Conservation (phyloP, 2,113 vertebrate species). For the Phrynocephalus versicolor region DNA sequence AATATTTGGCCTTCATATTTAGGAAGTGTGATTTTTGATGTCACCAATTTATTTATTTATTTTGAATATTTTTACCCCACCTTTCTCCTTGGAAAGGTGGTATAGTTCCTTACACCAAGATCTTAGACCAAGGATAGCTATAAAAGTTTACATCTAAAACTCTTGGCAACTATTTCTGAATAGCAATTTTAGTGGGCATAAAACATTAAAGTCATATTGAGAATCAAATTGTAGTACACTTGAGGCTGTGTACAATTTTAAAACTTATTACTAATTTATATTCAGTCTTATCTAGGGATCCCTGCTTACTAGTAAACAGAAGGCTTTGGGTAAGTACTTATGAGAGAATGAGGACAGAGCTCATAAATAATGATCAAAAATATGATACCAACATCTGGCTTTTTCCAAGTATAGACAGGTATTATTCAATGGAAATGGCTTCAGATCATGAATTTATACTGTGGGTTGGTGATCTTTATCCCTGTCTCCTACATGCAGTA, state of each 20-base stretch:
- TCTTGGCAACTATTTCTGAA: neutral
- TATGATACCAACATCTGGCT: slow-evolving; percentile 8
- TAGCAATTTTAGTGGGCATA: neutral
- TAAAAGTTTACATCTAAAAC: neutral
- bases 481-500: neutral
- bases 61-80: no score
- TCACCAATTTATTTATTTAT: no score
- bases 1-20: no score
- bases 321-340: neutral
- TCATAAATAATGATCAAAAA: slow-evolving; percentile 13
- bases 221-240: slow-evolving; percentile 9
- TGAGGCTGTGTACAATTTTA: slow-evolving; percentile 5
- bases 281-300: slow-evolving; percentile 9
- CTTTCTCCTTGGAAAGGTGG: no score
- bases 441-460: neutral
- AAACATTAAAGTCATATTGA: neutral
- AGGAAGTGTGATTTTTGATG: no score
- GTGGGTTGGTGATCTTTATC: slow-evolving; percentile 3
- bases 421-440: slow-evolving; percentile 1
- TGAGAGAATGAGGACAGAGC: neutral
- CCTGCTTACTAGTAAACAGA: slow-evolving; percentile 14
- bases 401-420: slow-evolving; percentile 15
- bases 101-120: neutral
- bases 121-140: neutral
- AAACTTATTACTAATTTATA: slow-evolving; percentile 17